Base-by-base conservation (phyloP, 2,797 vertebrate species). In the Sparidentex hasta region DNA sequence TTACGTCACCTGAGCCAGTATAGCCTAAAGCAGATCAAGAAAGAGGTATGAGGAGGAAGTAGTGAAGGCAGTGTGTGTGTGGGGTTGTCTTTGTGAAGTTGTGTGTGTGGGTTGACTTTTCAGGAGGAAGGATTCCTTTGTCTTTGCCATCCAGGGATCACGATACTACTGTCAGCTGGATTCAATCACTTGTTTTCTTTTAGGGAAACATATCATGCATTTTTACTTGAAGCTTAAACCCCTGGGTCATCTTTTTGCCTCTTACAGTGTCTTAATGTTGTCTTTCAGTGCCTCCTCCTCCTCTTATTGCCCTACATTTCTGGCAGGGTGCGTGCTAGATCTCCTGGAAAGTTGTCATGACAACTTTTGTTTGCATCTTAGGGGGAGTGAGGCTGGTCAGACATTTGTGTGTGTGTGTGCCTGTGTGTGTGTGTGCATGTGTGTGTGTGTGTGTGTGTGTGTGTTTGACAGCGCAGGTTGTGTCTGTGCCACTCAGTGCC, bases 331-430 rank as follows among this genome's bases (percentile, higher is more conserved):
- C 47, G n/a, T 18, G 54, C 58, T 50, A 65, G 66, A 83, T 88
- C 85, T 70, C 80, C 69, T 47, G 59, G 52, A 77, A 83, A 80
- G 86, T 89, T 88, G 82, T 71, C 88, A 93, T 92, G 90, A 76
- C 87, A 87, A 91, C 90, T 85, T 90, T 93, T 91, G 84, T 91
- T 90, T 88, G 90, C 41, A 55, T 65, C 76, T 79, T 58, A 74
- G 68, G 61, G 68, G 55, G 76, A 58, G 59, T 65, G 54, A 55
- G 51, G 27, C 76, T 76, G 87, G 81, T 77, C 79, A 74, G 78
- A 84, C 76, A 71, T 88, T 71, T 56, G 48, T 76, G 64, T 78
- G 46, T 7, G 7, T 74, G 41, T 68, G 54, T 57, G 51, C 3
- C 2, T 62, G 1, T 46, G 55, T 57, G 46, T 48, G 25, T n/a